These are phyloP conservation scores for Scaptomyza reducta DNA, from an alignment of 2,888 invertebrate genomes.

Conservation along the genomic window DNA sequence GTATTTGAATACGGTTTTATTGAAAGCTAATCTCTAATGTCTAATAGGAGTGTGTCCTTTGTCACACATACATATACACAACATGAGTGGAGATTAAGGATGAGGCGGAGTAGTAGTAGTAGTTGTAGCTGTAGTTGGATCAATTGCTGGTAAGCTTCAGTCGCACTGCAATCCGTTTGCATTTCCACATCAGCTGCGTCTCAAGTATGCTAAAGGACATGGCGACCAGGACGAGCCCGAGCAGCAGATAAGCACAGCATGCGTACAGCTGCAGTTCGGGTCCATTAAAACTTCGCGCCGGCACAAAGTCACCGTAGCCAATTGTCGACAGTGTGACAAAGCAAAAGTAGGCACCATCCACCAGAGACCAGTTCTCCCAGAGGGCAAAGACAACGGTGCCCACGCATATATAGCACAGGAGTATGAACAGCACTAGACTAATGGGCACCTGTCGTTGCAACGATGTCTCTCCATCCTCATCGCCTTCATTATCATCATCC, in stretches of 20 bases:
- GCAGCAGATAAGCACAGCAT: constrained; percentile 91
- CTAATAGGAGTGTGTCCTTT: constrained; percentile 55
- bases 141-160: constrained; percentile 88
- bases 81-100: constrained; percentile 23
- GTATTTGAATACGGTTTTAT: constrained; percentile 39
- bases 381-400: constrained; percentile 91
- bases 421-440: constrained; percentile 87
- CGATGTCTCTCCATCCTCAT: constrained; percentile 52
- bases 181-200: constrained; percentile 90
- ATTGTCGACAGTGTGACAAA: constrained; percentile 93
- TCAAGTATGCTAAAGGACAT: constrained; percentile 94
- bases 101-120: constrained; percentile 44
- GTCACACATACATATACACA: constrained; percentile 49
- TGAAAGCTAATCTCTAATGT: constrained; percentile 35
- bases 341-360: constrained; percentile 93
- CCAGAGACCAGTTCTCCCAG: constrained; percentile 92
- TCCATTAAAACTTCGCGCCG: constrained; percentile 84
- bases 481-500: constrained; percentile 29
- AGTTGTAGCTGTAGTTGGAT: constrained; percentile 57
- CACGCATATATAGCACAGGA: constrained; percentile 89
- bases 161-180: constrained; percentile 89
- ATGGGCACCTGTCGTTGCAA: constrained; percentile 86
- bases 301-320: constrained; percentile 91
- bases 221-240: constrained; percentile 92
- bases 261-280: constrained; percentile 89